A percentile compares a stretch with the other conserved stretches of the same genome.
These are phyloP conservation scores for Phaethon lepturus DNA, from an alignment of 2,113 vertebrate species.

Conservation along the genomic window DNA sequence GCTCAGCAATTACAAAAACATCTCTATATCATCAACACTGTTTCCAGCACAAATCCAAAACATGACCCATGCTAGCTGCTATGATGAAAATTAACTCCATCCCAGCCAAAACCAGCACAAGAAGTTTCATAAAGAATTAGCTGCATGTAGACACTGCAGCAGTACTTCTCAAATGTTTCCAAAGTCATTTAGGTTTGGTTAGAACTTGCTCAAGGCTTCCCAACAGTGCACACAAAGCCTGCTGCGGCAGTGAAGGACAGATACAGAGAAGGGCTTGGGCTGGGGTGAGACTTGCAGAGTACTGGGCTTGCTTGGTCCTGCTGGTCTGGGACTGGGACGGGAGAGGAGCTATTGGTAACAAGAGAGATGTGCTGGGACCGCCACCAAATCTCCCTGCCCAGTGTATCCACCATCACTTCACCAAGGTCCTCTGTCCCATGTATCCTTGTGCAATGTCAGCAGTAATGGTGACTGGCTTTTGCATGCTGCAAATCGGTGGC, in stretches of 20 bases:
- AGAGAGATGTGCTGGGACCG: not conserved
- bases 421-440: accelerated
- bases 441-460: accelerated
- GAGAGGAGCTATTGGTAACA: not conserved
- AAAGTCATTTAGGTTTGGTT: not conserved
- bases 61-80: too few relatives aligned
- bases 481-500: not conserved
- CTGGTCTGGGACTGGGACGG: not conserved
- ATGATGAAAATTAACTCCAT: too few relatives aligned
- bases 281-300: not conserved
- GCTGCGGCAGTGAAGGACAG: not conserved
- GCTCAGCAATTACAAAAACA: too few relatives aligned
- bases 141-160: not conserved
- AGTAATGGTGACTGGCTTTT: accelerated
- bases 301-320: not conserved
- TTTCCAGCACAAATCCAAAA: too few relatives aligned
- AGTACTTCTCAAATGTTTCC: not conserved
- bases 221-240: not conserved
- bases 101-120: too few relatives aligned
- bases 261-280: not conserved
- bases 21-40: too few relatives aligned
- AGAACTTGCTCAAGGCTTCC: not conserved
- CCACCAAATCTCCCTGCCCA: not conserved
- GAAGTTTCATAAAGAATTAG: not conserved
- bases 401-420: accelerated